phyloP scores from a whole-genome alignment of 2,888 invertebrate genomes.

The Rugalucina vietnamica region DNA sequence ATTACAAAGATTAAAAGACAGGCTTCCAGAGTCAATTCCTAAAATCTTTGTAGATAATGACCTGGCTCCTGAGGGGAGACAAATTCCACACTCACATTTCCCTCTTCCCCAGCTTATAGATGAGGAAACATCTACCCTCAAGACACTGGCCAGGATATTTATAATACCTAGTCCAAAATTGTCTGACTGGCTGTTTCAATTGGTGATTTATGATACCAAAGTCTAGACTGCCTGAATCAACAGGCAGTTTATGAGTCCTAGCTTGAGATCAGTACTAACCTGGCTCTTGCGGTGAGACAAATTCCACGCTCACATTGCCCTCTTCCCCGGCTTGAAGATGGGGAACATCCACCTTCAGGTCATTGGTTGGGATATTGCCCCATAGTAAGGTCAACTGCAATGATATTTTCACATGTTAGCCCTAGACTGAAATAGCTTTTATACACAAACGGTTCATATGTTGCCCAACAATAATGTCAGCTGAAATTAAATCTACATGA shows the following conservation, averaged over 20 bases:
- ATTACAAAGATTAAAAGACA: too few species aligned
- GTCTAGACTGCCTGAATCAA: neutral
- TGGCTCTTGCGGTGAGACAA: slow-evolving; percentile 76
- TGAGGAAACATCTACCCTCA: slow-evolving; percentile 75
- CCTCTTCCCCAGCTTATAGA: slow-evolving; percentile 78
- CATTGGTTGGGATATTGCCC: slow-evolving; percentile 70
- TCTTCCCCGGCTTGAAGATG: slow-evolving; percentile 77
- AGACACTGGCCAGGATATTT: slow-evolving; percentile 66
- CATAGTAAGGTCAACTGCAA: slow-evolving; percentile 69
- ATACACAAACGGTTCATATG: too few species aligned
- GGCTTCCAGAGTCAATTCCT: too few species aligned
- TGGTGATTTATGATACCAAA: too few species aligned
- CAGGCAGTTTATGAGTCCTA: neutral
- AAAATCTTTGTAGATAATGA: too few species aligned
- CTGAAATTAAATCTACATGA: too few species aligned
- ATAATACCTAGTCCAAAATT: too few species aligned
- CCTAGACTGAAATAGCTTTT: too few species aligned
- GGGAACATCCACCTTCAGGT: slow-evolving; percentile 74
- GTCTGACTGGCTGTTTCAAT: too few species aligned
- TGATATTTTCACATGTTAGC: too few species aligned
- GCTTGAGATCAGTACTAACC: slow-evolving; percentile 55
- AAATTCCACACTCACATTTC: slow-evolving; percentile 77
- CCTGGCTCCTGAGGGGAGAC: slow-evolving; percentile 77
- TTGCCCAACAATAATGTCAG: too few species aligned
- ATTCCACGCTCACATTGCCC: slow-evolving; percentile 77